phyloP scores from a whole-genome alignment of 2,888 invertebrate species.

The Trimorus sp. region DNA sequence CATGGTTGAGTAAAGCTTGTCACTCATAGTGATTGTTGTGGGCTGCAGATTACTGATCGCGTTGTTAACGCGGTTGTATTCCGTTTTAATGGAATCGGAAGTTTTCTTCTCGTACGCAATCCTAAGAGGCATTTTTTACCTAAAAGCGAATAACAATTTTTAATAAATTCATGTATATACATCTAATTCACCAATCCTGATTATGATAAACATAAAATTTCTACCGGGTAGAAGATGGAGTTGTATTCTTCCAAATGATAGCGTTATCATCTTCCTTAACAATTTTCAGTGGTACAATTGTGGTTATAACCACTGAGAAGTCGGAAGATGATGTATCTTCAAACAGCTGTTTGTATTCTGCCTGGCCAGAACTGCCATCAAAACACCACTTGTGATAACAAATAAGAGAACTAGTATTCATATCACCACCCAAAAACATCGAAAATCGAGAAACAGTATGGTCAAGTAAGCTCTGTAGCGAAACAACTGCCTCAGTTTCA shows the following conservation, averaged over 20 bases:
- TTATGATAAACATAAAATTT: neutral
- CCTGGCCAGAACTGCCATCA: conserved; percentile 29
- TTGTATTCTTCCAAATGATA: conserved; percentile 31
- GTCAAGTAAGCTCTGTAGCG: conserved; percentile 1
- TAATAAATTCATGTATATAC: neutral
- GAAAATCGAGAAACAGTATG: conserved; percentile 5
- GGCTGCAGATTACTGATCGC: conserved; percentile 1
- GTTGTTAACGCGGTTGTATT: conserved; percentile 2
- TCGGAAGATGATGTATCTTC: neutral
- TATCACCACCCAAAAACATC: conserved; percentile 2
- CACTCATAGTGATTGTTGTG: neutral
- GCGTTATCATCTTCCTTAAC: neutral
- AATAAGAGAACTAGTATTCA: neutral
- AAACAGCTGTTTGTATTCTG: conserved; percentile 18
- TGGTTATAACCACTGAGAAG: conserved; percentile 16
- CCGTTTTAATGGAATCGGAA: conserved; percentile 11
- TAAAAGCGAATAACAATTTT: neutral
- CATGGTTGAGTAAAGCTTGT: conserved; percentile 1
- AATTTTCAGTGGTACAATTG: conserved; percentile 35
- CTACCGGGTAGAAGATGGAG: conserved; percentile 39
- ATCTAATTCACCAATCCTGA: neutral
- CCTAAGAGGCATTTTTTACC: neutral
- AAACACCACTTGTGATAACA: conserved; percentile 21
- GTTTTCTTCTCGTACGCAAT: conserved; percentile 17
- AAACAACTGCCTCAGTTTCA: neutral